Evolutionary conservation across 2,797 vertebrate species (phyloP), one percentile per base, ranked within the genome.

Genomic region (Notolabrus celidotus): DNA sequence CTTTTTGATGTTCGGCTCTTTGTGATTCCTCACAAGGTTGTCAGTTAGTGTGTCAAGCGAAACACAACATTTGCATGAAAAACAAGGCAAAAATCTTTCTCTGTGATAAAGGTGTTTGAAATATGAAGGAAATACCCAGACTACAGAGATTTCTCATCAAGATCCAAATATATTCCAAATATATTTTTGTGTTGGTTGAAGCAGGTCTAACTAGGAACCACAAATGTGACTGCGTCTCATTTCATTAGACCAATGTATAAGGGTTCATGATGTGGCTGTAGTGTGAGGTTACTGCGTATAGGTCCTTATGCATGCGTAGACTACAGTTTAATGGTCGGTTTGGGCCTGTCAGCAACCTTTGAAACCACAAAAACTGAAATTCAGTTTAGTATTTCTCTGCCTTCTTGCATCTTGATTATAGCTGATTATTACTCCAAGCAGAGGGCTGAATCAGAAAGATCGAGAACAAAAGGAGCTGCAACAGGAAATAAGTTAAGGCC

Each of bases 311-410:
- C 25, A 6, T 20, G 17, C 2, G 3, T 27, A 15, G 5, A 39
- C 15, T 41, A 50, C 33, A 38, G 36, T 12, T 31, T 29, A 41
- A 42, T 11, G 20, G 27, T 39, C 9, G 19, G 33, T 41, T 31
- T 27, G 10, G 59, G 25, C 36, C 69, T 54, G 31, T 47, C 47
- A 29, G 50, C 50, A 16, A 55, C 42, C 34, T 56, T 42, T 59
- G 2, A 62, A 65, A 70, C 31, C 17, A 58, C 31, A 31, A 38
- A 56, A 16, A 22, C 15, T 22, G 1, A 47, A 34, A 15, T 10
- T 5, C 10, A 51, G 42, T 0, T 31, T 6, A 29, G n/a, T 27
- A 45, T 42, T n/a, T 25, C 9, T 49, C 3, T 10, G 43, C 3
- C 2, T 50, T 45, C 41, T 36, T 36, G 16, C 19, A 20, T n/a